Conservation (phyloP, 2,888 invertebrate genomes). For the Branchellion lobata region DNA sequence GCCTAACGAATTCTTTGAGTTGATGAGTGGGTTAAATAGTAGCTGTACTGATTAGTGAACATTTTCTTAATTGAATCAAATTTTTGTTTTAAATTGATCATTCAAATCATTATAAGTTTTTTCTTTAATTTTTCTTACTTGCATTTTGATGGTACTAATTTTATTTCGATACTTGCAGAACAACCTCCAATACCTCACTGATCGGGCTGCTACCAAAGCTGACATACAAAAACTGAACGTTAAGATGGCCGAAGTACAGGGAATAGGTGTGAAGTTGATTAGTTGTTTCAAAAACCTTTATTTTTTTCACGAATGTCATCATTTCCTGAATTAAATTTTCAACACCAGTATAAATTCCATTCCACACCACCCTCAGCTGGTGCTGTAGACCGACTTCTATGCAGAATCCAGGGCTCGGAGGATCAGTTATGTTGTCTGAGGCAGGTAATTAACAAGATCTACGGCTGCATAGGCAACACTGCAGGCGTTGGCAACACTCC, state of each 20-base stretch:
- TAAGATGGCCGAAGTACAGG: constrained; percentile 42
- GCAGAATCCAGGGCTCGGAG: constrained; percentile 43
- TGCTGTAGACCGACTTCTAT: constrained; percentile 41
- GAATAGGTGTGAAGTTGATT: constrained; percentile 9
- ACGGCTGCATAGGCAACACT: constrained; percentile 18
- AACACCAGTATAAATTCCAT: too few species aligned
- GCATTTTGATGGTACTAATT: too few species aligned
- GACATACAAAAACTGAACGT: constrained; percentile 42
- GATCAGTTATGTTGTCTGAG: constrained; percentile 44
- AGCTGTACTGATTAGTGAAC: too few species aligned
- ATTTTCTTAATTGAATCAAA: too few species aligned
- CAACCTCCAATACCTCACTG: constrained; percentile 38
- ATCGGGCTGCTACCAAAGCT: constrained; percentile 38
- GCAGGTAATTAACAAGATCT: constrained; percentile 41
- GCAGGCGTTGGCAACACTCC: constrained; percentile 14
- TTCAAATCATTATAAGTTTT: too few species aligned
- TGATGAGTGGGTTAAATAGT: too few species aligned
- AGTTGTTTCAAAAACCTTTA: background rate
- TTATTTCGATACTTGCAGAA: constrained; percentile 16
- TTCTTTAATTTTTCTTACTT: too few species aligned
- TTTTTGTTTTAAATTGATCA: too few species aligned
- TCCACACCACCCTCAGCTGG: too few species aligned
- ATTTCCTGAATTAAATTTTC: too few species aligned
- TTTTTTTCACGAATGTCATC: background rate
- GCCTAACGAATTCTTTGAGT: too few species aligned